These are phyloP conservation scores for Hemicordylus capensis DNA, from an alignment of 2,113 vertebrate species.

Conservation along the genomic window DNA sequence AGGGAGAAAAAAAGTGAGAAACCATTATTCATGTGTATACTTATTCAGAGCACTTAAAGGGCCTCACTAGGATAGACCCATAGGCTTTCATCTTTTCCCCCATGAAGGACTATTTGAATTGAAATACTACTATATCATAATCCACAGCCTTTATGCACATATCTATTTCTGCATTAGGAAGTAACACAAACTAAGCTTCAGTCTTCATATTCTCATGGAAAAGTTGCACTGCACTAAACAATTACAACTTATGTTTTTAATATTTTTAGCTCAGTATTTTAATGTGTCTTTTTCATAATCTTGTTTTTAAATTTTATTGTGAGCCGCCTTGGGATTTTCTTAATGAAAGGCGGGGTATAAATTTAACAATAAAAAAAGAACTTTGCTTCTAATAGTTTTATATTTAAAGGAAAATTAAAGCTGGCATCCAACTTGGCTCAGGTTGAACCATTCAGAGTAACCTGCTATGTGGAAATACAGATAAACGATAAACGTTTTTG, in stretches of 20 bases:
- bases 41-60: no score
- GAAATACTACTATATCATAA: neutral
- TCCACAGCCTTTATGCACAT: neutral
- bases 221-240: slow-evolving; percentile 10
- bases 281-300: no score
- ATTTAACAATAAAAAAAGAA: no score
- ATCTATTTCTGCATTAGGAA: neutral
- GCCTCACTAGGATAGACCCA: neutral
- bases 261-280: no score
- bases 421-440: slow-evolving; percentile 10
- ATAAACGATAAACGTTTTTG: neutral
- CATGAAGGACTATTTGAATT: slow-evolving; percentile 1
- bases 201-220: slow-evolving; percentile 23
- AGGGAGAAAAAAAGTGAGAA: neutral
- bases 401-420: neutral
- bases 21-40: neutral
- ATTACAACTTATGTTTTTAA: no score
- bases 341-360: no score
- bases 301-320: no score
- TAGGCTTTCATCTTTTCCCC: neutral
- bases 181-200: neutral
- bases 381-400: slow-evolving; percentile 37
- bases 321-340: no score
- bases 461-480: slow-evolving; percentile 10
- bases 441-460: slow-evolving; percentile 38